A percentile compares a stretch with the other conserved stretches of the same genome.
Conservation (phyloP, 2,797 vertebrate genomes). For the Leptatherina wallacei region DNA sequence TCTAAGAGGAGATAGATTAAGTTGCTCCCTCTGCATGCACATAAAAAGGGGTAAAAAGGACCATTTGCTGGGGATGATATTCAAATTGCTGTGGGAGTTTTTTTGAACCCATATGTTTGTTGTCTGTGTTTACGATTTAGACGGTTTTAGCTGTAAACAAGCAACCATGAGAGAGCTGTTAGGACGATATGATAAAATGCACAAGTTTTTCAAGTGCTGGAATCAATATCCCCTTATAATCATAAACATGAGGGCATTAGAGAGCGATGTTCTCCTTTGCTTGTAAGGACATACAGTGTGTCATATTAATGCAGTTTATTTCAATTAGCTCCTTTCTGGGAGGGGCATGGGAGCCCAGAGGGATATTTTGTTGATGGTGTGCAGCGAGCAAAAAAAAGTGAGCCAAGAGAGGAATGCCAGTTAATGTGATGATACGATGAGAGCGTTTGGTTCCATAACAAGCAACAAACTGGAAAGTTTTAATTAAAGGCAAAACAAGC, state of each 20-base stretch:
- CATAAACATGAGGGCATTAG: conserved; percentile 71
- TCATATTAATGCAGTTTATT: conserved; percentile 76
- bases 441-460: conserved; percentile 66
- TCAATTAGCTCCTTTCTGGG: conserved; percentile 69
- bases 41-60: conserved; percentile 34
- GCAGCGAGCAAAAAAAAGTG: conserved; percentile 54
- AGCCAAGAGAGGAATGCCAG: conserved; percentile 65
- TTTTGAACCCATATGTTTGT: conserved; percentile 56
- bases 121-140: conserved; percentile 69
- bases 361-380: conserved; percentile 71
- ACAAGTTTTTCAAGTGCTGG: conserved; percentile 65
- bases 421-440: conserved; percentile 70
- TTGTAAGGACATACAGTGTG: conserved; percentile 61
- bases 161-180: conserved; percentile 65
- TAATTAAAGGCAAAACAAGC: conserved; percentile 71
- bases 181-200: conserved; percentile 63
- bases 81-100: conserved; percentile 71
- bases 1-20: conserved; percentile 53
- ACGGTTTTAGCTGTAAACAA: conserved; percentile 72
- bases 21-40: conserved; percentile 36
- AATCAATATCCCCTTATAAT: conserved; percentile 75
- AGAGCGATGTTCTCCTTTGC: conserved; percentile 54
- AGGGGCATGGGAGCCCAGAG: conserved; percentile 52
- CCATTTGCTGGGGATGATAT: conserved; percentile 56
- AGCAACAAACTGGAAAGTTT: conserved; percentile 76